Conservation (phyloP, 2,888 invertebrate genomes). For the Aphelenchoides bicaudatus region DNA sequence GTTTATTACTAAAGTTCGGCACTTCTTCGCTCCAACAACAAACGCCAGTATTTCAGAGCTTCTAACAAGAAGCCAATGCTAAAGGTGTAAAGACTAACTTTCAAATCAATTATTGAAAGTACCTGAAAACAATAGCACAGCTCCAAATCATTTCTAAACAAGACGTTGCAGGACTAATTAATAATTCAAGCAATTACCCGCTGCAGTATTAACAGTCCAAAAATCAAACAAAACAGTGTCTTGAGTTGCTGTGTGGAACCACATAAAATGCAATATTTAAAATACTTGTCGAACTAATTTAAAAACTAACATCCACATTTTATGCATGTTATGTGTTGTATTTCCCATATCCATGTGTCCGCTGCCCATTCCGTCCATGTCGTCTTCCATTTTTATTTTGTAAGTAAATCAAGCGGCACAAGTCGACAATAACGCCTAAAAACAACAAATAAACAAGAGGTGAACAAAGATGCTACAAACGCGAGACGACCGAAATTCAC, state of each 20-base stretch:
- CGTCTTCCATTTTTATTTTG: too few relatives aligned
- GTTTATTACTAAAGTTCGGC: conserved; percentile 8
- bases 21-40: conserved; percentile 30
- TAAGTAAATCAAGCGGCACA: too few relatives aligned
- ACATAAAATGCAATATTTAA: too few relatives aligned
- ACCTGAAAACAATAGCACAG: conserved; percentile 46
- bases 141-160: conserved; percentile 45
- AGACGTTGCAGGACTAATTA: not conserved
- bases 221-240: conserved; percentile 54
- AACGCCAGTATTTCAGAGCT: conserved; percentile 44
- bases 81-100: too few relatives aligned
- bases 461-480: too few relatives aligned
- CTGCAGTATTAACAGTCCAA: conserved; percentile 47
- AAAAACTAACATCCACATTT: conserved; percentile 10
- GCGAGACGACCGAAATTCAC: too few relatives aligned
- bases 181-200: conserved; percentile 34
- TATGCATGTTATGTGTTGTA: not conserved
- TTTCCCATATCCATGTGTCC: not conserved
- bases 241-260: conserved; percentile 53
- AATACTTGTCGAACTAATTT: conserved; percentile 13
- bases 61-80: conserved; percentile 43
- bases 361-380: conserved; percentile 5
- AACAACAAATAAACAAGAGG: too few relatives aligned
- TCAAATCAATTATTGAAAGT: too few relatives aligned
- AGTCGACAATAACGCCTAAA: too few relatives aligned